Percentiles rank a stretch among this genome's conserved stretches.
phyloP scores from a whole-genome alignment of 2,113 vertebrate genomes.

The Chunga burmeisteri region DNA sequence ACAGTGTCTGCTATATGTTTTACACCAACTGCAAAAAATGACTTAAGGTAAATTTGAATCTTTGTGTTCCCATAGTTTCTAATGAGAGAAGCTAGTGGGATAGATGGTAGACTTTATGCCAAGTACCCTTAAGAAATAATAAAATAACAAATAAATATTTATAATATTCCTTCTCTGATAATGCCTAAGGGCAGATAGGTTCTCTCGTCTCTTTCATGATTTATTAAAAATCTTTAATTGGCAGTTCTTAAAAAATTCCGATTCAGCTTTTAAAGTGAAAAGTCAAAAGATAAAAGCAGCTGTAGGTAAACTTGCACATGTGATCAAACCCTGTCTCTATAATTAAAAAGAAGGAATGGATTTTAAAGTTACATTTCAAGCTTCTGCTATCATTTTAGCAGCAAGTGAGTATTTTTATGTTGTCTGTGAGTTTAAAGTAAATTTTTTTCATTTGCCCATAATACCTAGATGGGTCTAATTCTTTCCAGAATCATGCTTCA shows the following conservation, averaged over 20 bases:
- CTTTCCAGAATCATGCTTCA: background rate
- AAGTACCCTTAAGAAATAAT: background rate
- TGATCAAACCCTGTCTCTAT: background rate
- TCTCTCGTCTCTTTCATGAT: background rate
- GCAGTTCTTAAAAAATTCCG: background rate
- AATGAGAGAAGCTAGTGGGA: background rate
- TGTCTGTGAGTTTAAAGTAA: background rate
- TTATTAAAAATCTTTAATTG: slow-evolving; percentile 21
- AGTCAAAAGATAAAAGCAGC: slow-evolving; percentile 11
- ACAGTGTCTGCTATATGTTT: background rate
- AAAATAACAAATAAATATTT: slow-evolving; percentile 46
- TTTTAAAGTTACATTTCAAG: background rate
- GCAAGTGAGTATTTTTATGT: background rate
- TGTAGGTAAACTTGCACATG: background rate
- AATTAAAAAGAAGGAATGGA: background rate
- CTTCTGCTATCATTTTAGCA: background rate
- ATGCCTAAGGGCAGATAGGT: background rate
- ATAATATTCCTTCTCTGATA: background rate
- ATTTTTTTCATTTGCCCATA: background rate
- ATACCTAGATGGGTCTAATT: background rate
- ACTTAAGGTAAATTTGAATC: background rate
- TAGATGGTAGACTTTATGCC: background rate
- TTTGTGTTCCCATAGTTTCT: background rate
- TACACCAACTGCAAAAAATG: background rate
- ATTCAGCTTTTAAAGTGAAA: slow-evolving; percentile 16